A percentile compares a stretch with the other conserved stretches of the same genome.
Evolutionary conservation across 2,113 vertebrate species (phyloP).

Genomic region (Nerophis lumbriciformis): DNA sequence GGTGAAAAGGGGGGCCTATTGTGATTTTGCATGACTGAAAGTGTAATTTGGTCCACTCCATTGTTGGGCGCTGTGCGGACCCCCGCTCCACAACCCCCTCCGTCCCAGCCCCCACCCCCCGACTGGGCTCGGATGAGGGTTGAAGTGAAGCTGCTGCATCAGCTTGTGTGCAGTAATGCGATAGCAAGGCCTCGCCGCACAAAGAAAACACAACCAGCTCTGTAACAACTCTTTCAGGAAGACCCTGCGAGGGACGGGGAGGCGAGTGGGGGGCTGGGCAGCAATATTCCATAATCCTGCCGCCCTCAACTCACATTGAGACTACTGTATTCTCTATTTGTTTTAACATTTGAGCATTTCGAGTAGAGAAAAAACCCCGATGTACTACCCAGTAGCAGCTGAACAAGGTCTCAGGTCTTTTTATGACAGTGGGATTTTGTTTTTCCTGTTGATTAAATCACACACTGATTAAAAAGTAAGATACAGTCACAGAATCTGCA

Average conservation of each 20-base stretch:
- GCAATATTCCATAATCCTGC: conserved; percentile 47
- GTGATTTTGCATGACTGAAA: conserved; percentile 20
- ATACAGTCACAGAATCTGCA: no score
- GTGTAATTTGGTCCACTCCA: conserved; percentile 34
- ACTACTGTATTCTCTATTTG: conserved; percentile 11
- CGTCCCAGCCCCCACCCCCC: no score
- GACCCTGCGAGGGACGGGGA: conserved; percentile 40
- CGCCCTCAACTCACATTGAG: conserved; percentile 37
- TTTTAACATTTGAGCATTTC: no score
- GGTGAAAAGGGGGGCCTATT: background rate
- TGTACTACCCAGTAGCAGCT: no score
- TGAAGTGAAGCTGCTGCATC: conserved; percentile 63
- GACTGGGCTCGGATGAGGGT: conserved; percentile 7
- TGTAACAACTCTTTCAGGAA: conserved; percentile 59
- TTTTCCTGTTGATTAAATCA: no score
- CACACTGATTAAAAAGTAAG: no score
- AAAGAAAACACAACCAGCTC: conserved; percentile 73
- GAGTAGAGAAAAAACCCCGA: no score
- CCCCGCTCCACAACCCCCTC: no score
- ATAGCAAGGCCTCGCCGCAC: conserved; percentile 65
- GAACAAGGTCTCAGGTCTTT: no score
- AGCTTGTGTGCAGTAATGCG: conserved; percentile 76
- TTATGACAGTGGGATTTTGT: no score
- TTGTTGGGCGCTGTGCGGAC: conserved; percentile 26
- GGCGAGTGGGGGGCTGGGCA: conserved; percentile 23